Evolutionary conservation across 2,888 invertebrate species (phyloP).

Genomic region (Hirtodrosophila duncani): DNA sequence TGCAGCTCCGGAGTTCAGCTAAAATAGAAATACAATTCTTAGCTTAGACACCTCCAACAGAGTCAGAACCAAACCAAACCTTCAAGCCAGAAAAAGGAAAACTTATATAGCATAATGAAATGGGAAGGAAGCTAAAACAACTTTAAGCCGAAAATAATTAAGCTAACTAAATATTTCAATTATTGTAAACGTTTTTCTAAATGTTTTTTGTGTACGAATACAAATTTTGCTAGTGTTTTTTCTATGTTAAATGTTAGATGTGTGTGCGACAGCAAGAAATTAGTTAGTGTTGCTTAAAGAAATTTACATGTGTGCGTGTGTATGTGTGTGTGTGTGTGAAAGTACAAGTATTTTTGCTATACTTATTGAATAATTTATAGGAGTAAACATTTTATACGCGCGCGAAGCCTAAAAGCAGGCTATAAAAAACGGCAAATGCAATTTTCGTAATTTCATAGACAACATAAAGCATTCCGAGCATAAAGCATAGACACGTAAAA

Average conservation of each 20-base stretch:
- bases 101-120: conserved; percentile 13
- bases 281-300: conserved; percentile 56
- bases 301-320: conserved; percentile 32
- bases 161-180: conserved; percentile 23
- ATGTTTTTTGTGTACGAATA: conserved; percentile 9
- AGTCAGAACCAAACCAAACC: conserved; percentile 8
- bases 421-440: conserved; percentile 5
- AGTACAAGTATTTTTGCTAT: conserved; percentile 46
- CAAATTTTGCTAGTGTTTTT: conserved; percentile 28
- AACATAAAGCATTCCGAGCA: no score
- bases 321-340: conserved; percentile 19
- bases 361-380: conserved; percentile 31
- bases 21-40: conserved; percentile 2
- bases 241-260: conserved; percentile 31
- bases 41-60: conserved; percentile 21
- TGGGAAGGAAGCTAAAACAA: conserved; percentile 14
- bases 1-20: conserved; percentile 16
- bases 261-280: conserved; percentile 32
- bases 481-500: no score
- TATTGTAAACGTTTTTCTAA: conserved; percentile 25
- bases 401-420: conserved; percentile 1
- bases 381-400: conserved; percentile 23
- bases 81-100: neutral
- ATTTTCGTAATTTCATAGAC: conserved; percentile 15
- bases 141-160: conserved; percentile 12